Conservation (phyloP, 2,797 vertebrate genomes). For the Carapus acus region DNA sequence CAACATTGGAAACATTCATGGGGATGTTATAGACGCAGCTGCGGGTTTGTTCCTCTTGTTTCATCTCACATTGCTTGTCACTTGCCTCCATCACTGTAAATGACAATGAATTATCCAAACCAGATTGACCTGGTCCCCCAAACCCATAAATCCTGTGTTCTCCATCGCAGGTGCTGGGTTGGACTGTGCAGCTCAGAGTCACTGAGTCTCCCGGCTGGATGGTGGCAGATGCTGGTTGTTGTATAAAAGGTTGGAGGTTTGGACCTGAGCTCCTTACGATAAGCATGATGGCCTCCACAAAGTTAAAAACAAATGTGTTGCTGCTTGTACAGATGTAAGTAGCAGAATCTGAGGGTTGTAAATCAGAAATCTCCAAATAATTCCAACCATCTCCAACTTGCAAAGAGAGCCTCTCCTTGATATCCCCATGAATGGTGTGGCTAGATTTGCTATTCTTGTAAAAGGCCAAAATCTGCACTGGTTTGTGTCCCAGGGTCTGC, state of each 20-base stretch:
- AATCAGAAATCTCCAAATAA: slow-evolving; percentile 17
- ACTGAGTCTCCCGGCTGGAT: slow-evolving; percentile 40
- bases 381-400: not conserved
- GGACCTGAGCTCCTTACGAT: slow-evolving; percentile 5
- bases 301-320: not conserved
- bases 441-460: slow-evolving; percentile 3
- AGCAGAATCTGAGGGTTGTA: slow-evolving; percentile 23
- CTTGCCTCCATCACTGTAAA: no score
- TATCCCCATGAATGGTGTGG: slow-evolving; percentile 2
- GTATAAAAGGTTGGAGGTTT: slow-evolving; percentile 5
- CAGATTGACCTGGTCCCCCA: slow-evolving; percentile 25
- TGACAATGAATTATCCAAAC: no score
- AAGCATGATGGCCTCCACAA: not conserved
- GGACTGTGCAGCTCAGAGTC: slow-evolving; percentile 49
- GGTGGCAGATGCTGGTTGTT: slow-evolving; percentile 34
- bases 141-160: slow-evolving; percentile 53
- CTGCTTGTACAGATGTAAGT: slow-evolving; percentile 22
- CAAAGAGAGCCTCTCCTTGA: slow-evolving; percentile 13
- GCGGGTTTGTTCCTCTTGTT: no score
- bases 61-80: no score
- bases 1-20: no score
- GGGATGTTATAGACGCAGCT: no score
- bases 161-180: slow-evolving; percentile 35
- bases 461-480: slow-evolving; percentile 5
- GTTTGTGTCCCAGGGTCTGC: slow-evolving; percentile 15